phyloP scores from a whole-genome alignment of 2,888 invertebrate species.

The Octodonta nipae region DNA sequence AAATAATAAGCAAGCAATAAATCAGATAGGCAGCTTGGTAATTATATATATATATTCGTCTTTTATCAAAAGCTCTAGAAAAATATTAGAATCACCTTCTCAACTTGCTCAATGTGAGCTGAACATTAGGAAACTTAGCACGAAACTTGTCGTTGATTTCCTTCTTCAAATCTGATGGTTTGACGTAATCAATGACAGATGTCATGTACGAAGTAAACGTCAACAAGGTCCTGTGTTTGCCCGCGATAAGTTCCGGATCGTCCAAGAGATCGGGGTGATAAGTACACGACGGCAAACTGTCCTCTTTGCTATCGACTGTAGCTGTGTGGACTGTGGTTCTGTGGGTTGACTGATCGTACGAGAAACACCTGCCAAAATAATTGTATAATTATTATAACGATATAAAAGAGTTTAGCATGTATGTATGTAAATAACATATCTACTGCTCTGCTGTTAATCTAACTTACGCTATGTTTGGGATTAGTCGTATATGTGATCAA shows the following conservation, averaged over 20 bases:
- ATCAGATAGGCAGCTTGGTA: no score
- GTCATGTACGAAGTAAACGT: conserved; percentile 87
- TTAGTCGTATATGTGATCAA: no score
- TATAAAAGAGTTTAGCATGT: not conserved
- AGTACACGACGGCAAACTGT: conserved; percentile 19
- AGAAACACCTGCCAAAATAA: conserved; percentile 51
- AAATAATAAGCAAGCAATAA: no score
- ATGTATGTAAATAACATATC: not conserved
- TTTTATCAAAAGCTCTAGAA: no score
- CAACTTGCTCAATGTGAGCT: conserved; percentile 87
- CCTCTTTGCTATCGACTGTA: conserved; percentile 36
- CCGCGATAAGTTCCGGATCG: conserved; percentile 82
- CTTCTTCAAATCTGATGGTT: conserved; percentile 88
- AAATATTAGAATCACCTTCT: conserved; percentile 78
- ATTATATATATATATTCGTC: no score
- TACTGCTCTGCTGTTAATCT: conserved; percentile 6
- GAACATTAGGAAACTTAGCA: conserved; percentile 87
- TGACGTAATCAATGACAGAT: conserved; percentile 91
- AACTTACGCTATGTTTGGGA: no score
- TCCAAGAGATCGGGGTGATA: conserved; percentile 85
- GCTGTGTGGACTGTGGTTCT: conserved; percentile 33
- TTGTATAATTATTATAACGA: no score
- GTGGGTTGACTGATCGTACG: conserved; percentile 55
- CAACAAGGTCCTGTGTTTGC: conserved; percentile 72
- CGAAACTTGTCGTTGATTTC: conserved; percentile 93